Base-by-base conservation (phyloP, 2,113 vertebrate genomes). In the Myrmophylax atrothorax region DNA sequence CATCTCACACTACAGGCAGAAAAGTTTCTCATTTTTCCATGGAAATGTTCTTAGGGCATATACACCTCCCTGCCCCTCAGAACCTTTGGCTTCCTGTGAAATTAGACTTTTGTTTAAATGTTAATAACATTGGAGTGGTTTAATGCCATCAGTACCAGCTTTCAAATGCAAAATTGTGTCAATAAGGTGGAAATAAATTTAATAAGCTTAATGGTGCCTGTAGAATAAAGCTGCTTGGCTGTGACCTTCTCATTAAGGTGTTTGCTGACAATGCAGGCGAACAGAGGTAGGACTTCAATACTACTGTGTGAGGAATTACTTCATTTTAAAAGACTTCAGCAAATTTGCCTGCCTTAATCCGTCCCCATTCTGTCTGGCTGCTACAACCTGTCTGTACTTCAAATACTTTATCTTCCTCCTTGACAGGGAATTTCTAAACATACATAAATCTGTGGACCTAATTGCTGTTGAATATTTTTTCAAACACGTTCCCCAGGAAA, bases 221-320 rank as follows among this genome's bases (percentile, higher is more conserved):
- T 84, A 20, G 92, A 85, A 69, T 92, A 91, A 92, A 94, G 80
- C 69, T 87, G 70, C 60, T 92, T 94, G 37, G 37, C 83, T 90
- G 63, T 64, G 88, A 72, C 74, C 59, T 89, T 59, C 81, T 75
- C 85, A 69, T 96, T 92, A 94, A 94, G 89, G 85, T 96, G 91
- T 91, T 96, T 96, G 94, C 90, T 94, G 90, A 88, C 76, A 96
- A 46, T 55, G 92, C 84, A 94, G 86, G 44, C 82, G 64, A 91
- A 50, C 28, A 63, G 68, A 44, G 44, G 24, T 17, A 76, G 37
- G 60, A 66, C 59, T 96, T 87, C 82, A 87, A 72, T 74, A 69
- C 28, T 52, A 13, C 47, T 14, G 40, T 52, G 73, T 78, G 80
- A 96, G n/a, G 67, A 92, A 89, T 92, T 89, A 72, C 70, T 91